These are phyloP conservation scores for Tromatobia lineatoria DNA, from an alignment of 2,888 invertebrate genomes.

Conservation along the genomic window DNA sequence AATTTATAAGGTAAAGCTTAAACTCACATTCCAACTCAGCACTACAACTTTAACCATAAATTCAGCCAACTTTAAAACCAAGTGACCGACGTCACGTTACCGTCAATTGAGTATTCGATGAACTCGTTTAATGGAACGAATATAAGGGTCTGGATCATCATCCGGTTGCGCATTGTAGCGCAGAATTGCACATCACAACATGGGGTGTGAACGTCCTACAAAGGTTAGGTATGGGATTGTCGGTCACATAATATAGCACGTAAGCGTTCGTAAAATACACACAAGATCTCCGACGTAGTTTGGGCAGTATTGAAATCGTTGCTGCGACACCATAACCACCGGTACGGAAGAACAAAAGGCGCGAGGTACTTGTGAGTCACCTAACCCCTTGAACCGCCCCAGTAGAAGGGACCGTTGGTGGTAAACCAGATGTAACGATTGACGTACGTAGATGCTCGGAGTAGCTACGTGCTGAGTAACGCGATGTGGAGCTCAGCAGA, in stretches of 20 bases:
- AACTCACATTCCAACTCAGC: too few relatives aligned
- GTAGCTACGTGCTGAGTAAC: conserved; percentile 34
- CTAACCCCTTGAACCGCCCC: conserved; percentile 48
- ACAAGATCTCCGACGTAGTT: conserved; percentile 1
- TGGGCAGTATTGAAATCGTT: conserved; percentile 48
- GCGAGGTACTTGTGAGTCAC: conserved; percentile 24
- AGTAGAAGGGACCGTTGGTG: conserved; percentile 47
- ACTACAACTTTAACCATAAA: too few relatives aligned
- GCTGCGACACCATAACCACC: conserved; percentile 40
- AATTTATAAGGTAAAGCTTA: too few relatives aligned
- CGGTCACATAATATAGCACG: background rate
- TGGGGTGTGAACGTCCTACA: background rate
- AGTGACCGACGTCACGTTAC: too few relatives aligned
- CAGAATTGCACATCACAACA: conserved; percentile 57
- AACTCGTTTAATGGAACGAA: conserved; percentile 63
- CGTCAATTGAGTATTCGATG: conserved; percentile 63
- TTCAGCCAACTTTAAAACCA: too few relatives aligned
- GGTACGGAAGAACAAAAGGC: conserved; percentile 58
- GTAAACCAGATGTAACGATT: conserved; percentile 63
- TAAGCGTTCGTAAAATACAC: background rate
- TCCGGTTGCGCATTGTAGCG: conserved; percentile 59
- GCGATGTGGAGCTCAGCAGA: conserved; percentile 48
- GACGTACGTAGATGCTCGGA: conserved; percentile 32
- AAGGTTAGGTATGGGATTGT: background rate
- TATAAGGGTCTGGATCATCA: conserved; percentile 50